These are phyloP conservation scores for Caerostris extrusa DNA, from an alignment of 1,140 invertebrate genomes.

Conservation along the genomic window DNA sequence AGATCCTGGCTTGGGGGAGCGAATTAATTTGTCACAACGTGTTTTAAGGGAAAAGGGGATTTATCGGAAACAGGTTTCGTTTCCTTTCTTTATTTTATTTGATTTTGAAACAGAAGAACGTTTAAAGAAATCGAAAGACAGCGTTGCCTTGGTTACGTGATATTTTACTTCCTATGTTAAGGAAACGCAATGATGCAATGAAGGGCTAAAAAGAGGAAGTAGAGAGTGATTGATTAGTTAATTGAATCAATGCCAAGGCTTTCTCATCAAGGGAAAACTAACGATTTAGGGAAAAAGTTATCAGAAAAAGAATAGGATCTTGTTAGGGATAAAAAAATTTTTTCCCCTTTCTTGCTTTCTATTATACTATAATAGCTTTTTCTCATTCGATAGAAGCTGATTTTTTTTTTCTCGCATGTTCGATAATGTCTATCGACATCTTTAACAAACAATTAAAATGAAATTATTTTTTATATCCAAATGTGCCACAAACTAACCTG, in stretches of 20 bases:
- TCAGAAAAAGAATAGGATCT: neutral
- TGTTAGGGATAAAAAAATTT: neutral
- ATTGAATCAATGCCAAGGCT: neutral
- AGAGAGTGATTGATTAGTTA: neutral
- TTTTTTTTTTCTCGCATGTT: too few relatives aligned
- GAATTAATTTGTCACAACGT: neutral
- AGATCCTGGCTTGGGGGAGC: neutral
- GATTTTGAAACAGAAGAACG: neutral
- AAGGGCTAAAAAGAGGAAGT: neutral
- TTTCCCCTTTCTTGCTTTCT: too few relatives aligned
- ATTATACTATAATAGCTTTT: too few relatives aligned
- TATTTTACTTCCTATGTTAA: neutral
- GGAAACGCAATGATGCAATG: neutral
- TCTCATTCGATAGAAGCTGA: too few relatives aligned
- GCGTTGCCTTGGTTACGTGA: neutral
- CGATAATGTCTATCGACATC: too few relatives aligned
- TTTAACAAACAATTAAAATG: too few relatives aligned
- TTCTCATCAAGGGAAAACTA: neutral
- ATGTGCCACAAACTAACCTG: too few relatives aligned
- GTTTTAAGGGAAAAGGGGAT: neutral
- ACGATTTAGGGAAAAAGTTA: neutral
- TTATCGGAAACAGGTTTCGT: neutral
- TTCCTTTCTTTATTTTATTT: neutral
- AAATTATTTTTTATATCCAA: too few relatives aligned
- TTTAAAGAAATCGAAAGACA: neutral